Evolutionary conservation across 2,113 vertebrate species (phyloP), one percentile per base, ranked within the genome.

Genomic region (Gadus chalcogrammus): DNA sequence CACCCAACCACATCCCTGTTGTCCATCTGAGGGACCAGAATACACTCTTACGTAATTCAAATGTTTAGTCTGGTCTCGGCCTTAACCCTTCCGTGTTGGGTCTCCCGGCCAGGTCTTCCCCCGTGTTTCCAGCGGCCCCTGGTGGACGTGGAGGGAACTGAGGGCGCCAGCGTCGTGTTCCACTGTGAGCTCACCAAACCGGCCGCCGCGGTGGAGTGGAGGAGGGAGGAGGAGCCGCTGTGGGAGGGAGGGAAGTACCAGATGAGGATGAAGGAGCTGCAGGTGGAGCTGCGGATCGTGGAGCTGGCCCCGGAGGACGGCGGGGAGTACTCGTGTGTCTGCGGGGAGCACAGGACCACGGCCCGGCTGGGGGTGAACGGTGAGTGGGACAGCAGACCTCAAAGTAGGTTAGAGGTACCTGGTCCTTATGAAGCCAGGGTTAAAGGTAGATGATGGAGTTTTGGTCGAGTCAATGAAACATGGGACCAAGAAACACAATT

Each of bases 171-270:
- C 0, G 90, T 91, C 71, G 88, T 92, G 7, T 82, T 95, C 71
- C 90, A 79, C 71, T 95, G 94, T 3, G 93, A 94, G 80, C 88
- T 95, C 53, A 90, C 89, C 79, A 93, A 87, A 73, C 73, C 88
- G 0, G 87, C 87, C 13, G 61, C 82, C 0, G 79, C 71, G 0
- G 91, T 94, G 16, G 92, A 92, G 82, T 92, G 91, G 91, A 87
- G 78, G 71, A 84, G 76, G 77, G 77, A 72, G 71, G 85, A 85
- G 0, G 72, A 61, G 4, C 53, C 90, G 8, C 92, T 98, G 24
- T 91, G 7, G 0, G 7, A 73, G 0, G 88, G 93, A 73, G 86
- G 93, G 84, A 95, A 95, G 81, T 94, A 94, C 0, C 93, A 95
- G 75, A 94, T 97, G 81, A 88, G 84, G 73, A 85, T 91, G 71